These are phyloP conservation scores for Syngnathus rostellatus DNA, from an alignment of 2,797 vertebrate genomes.

Conservation along the genomic window DNA sequence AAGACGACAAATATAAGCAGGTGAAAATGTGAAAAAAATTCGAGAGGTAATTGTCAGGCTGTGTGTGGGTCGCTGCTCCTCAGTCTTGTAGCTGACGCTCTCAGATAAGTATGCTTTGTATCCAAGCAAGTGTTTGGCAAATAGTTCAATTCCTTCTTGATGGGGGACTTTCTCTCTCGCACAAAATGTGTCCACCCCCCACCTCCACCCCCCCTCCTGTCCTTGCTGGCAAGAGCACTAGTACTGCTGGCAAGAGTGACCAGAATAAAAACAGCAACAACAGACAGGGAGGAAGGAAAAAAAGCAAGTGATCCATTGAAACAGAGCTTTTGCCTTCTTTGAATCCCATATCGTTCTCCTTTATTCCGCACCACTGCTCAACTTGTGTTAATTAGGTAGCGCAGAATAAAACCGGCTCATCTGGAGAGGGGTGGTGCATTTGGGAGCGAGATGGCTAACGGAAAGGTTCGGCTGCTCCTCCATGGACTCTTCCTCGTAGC, in stretches of 20 bases:
- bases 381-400: conserved; percentile 79
- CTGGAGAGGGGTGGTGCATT: conserved; percentile 78
- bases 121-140: conserved; percentile 73
- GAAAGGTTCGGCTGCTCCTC: conserved; percentile 74
- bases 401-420: conserved; percentile 90
- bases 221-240: conserved; percentile 67
- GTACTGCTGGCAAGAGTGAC: conserved; percentile 81
- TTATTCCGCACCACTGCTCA: conserved; percentile 26
- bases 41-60: conserved; percentile 40
- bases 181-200: conserved; percentile 22
- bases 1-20: conserved; percentile 9
- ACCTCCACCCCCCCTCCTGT: conserved; percentile 48
- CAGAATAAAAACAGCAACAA: conserved; percentile 79
- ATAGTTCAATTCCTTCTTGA: conserved; percentile 64
- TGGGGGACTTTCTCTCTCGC: conserved; percentile 26
- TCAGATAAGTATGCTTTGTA: conserved; percentile 56
- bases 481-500: conserved; percentile 76
- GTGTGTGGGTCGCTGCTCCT: conserved; percentile 40
- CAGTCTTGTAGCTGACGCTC: conserved; percentile 34
- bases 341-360: conserved; percentile 64
- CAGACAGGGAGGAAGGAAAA: conserved; percentile 68
- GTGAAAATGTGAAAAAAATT: conserved; percentile 25
- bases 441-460: conserved; percentile 86
- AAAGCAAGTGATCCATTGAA: conserved; percentile 73
- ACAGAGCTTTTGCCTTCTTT: conserved; percentile 71